Evolutionary conservation across 2,113 vertebrate genomes (phyloP).

Genomic region (Polypterus senegalus): DNA sequence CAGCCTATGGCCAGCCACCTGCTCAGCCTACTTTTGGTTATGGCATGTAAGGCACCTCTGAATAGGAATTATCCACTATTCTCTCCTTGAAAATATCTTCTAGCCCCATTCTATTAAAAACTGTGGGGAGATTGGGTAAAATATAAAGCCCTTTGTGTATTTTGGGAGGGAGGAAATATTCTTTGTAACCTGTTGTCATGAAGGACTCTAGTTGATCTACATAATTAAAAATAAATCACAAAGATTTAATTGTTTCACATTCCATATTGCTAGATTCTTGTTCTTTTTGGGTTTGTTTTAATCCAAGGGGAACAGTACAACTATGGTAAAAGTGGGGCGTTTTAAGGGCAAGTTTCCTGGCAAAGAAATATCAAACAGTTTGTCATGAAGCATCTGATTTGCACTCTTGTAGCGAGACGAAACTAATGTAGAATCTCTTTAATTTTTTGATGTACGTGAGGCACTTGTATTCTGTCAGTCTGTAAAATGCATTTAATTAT

Average conservation of each 20-base stretch:
- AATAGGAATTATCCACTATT: constrained; percentile 51
- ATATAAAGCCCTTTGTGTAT: too few species aligned
- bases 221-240: constrained; percentile 50
- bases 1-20: constrained; percentile 66
- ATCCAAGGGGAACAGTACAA: constrained; percentile 41
- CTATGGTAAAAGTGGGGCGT: constrained; percentile 44
- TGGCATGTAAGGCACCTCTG: constrained; percentile 74
- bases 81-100: constrained; percentile 66
- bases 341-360: constrained; percentile 51
- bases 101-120: constrained; percentile 51
- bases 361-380: constrained; percentile 47
- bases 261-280: constrained; percentile 73
- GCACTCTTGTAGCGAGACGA: constrained; percentile 89
- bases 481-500: constrained; percentile 83
- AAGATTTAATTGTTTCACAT: constrained; percentile 78
- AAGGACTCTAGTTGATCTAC: constrained; percentile 86
- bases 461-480: constrained; percentile 80
- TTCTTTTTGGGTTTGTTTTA: constrained; percentile 58
- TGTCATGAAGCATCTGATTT: constrained; percentile 91
- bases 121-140: too few species aligned
- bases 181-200: constrained; percentile 55
- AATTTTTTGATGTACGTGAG: constrained; percentile 83
- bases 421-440: constrained; percentile 76
- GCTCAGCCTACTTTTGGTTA: constrained; percentile 88
- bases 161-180: too few species aligned